Conservation (phyloP, 1,140 invertebrate species). For the Drosophila takahashii region DNA sequence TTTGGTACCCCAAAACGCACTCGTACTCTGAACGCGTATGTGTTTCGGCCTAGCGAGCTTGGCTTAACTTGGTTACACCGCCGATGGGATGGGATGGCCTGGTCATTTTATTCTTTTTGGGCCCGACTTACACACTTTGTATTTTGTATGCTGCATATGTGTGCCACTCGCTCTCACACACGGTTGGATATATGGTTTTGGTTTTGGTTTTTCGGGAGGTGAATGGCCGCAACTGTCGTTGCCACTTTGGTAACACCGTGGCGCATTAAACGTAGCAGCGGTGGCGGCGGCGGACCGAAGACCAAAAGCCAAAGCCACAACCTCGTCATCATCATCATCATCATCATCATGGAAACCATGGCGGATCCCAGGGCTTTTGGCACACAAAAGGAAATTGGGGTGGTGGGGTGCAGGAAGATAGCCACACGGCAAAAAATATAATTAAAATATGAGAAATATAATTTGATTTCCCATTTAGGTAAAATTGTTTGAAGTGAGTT, state of each 20-base stretch:
- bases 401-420: constrained; percentile 1
- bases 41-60: constrained; percentile 53
- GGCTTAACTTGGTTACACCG: constrained; percentile 66
- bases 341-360: constrained; percentile 53
- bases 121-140: constrained; percentile 47
- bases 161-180: constrained; percentile 30
- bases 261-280: constrained; percentile 75
- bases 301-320: constrained; percentile 64
- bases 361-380: constrained; percentile 59
- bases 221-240: constrained; percentile 82
- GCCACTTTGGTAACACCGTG: constrained; percentile 80
- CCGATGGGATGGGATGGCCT: constrained; percentile 3
- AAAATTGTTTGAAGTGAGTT: too few species aligned
- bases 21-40: constrained; percentile 45
- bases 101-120: constrained; percentile 30
- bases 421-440: constrained; percentile 8
- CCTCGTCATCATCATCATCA: constrained; percentile 72
- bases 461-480: too few species aligned
- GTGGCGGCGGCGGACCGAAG: constrained; percentile 53
- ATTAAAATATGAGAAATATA: too few species aligned
- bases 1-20: constrained; percentile 59
- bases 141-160: constrained; percentile 46
- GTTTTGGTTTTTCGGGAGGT: constrained; percentile 76
- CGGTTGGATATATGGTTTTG: constrained; percentile 43
- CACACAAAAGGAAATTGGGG: constrained; percentile 30